These are phyloP conservation scores for Battus philenor DNA, from an alignment of 1,140 invertebrate species.

Conservation along the genomic window DNA sequence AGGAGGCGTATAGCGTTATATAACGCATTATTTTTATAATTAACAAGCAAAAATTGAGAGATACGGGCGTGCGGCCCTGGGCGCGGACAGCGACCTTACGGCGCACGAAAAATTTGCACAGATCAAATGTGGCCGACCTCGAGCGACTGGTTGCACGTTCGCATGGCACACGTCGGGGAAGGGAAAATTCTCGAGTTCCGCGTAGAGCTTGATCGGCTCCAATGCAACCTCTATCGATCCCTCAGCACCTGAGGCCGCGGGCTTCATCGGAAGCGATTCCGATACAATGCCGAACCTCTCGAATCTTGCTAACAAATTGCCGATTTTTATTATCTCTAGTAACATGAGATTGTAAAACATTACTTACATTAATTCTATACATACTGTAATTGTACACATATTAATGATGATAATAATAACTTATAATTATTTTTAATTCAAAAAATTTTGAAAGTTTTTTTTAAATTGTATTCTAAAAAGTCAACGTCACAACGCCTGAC, in stretches of 20 bases:
- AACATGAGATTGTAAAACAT: no score
- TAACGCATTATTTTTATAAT: slow-evolving; percentile 76
- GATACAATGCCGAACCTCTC: no score
- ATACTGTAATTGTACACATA: no score
- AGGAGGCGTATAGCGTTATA: slow-evolving; percentile 51
- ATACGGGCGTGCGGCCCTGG: slow-evolving; percentile 65
- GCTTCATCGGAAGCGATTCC: slow-evolving; percentile 1
- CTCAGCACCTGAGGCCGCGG: slow-evolving; percentile 20
- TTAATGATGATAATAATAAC: no score
- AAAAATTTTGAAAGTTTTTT: no score
- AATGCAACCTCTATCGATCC: slow-evolving; percentile 26
- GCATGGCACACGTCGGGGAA: slow-evolving; percentile 16
- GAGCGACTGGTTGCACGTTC: slow-evolving; percentile 58
- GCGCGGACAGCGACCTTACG: slow-evolving; percentile 56
- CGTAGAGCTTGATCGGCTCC: slow-evolving; percentile 2
- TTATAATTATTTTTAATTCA: no score
- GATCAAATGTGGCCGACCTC: slow-evolving; percentile 73
- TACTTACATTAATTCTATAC: no score
- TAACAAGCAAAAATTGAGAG: slow-evolving; percentile 74
- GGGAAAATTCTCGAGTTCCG: slow-evolving; percentile 15
- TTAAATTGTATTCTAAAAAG: no score
- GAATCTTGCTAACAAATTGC: no score
- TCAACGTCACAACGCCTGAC: no score
- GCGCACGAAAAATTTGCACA: slow-evolving; percentile 66
- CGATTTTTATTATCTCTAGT: no score